Evolutionary conservation across 1,140 invertebrate species (phyloP).

Genomic region (Drosophila lowei): DNA sequence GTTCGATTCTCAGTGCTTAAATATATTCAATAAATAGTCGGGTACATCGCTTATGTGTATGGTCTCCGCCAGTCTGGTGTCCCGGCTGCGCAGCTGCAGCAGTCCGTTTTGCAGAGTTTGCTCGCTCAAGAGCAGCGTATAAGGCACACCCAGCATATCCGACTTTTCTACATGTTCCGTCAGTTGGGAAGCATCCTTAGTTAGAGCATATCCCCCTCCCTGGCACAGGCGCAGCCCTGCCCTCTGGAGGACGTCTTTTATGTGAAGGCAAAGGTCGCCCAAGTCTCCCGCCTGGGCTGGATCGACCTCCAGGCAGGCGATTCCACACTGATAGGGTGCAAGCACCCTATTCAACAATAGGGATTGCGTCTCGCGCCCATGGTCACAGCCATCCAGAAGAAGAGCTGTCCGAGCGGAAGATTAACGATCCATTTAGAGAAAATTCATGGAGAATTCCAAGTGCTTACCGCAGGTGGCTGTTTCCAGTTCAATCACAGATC

Average conservation of each 20-base stretch:
- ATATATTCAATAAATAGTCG: conserved; percentile 79
- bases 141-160: conserved; percentile 84
- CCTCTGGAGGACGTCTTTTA: conserved; percentile 84
- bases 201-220: conserved; percentile 35
- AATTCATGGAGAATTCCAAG: neutral
- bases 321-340: conserved; percentile 86
- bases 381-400: conserved; percentile 68
- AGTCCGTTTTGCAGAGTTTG: conserved; percentile 89
- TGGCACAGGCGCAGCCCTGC: conserved; percentile 82
- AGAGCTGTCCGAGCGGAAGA: conserved; percentile 38
- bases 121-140: conserved; percentile 85
- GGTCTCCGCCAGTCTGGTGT: conserved; percentile 86
- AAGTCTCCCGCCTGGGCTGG: conserved; percentile 69
- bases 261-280: conserved; percentile 84
- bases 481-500: conserved; percentile 68
- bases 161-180: conserved; percentile 59
- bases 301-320: conserved; percentile 44
- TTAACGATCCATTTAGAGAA: neutral
- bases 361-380: conserved; percentile 47
- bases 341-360: conserved; percentile 88
- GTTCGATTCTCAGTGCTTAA: conserved; percentile 43
- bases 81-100: conserved; percentile 87
- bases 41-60: conserved; percentile 81
- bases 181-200: conserved; percentile 9
- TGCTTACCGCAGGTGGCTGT: conserved; percentile 59